Conservation (phyloP, 2,113 vertebrate genomes). For the Saccopteryx leptura region DNA sequence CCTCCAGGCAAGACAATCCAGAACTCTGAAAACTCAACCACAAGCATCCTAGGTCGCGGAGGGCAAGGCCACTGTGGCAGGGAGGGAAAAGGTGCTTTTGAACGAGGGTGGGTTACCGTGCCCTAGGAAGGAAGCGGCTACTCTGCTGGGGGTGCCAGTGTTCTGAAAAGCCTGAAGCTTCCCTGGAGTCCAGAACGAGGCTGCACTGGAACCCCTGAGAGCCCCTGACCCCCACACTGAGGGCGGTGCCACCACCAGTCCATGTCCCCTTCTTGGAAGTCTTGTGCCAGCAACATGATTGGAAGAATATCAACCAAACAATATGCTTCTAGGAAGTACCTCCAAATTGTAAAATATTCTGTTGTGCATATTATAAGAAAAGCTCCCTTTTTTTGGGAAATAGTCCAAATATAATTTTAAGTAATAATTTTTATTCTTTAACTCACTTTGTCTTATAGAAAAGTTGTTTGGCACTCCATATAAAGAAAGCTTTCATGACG, state of each 20-base stretch:
- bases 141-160: neutral
- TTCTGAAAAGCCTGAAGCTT: constrained; percentile 12
- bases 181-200: neutral
- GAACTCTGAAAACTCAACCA: neutral
- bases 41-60: neutral
- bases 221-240: neutral
- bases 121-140: neutral
- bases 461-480: constrained; percentile 45
- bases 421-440: constrained; percentile 46
- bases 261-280: neutral
- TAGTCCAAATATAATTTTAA: constrained; percentile 63
- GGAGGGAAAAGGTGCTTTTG: constrained; percentile 3
- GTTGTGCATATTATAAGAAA: constrained; percentile 45
- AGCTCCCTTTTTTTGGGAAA: constrained; percentile 11
- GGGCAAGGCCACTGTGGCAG: neutral
- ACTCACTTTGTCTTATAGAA: neutral
- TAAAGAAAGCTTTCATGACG: constrained; percentile 30
- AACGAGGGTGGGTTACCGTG: neutral
- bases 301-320: neutral
- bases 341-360: constrained; percentile 34
- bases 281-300: neutral
- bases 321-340: neutral
- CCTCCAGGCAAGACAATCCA: constrained; percentile 22
- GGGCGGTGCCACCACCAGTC: neutral
- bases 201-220: neutral